Conservation (phyloP, 2,113 vertebrate genomes). For the Zosterops japonicus region DNA sequence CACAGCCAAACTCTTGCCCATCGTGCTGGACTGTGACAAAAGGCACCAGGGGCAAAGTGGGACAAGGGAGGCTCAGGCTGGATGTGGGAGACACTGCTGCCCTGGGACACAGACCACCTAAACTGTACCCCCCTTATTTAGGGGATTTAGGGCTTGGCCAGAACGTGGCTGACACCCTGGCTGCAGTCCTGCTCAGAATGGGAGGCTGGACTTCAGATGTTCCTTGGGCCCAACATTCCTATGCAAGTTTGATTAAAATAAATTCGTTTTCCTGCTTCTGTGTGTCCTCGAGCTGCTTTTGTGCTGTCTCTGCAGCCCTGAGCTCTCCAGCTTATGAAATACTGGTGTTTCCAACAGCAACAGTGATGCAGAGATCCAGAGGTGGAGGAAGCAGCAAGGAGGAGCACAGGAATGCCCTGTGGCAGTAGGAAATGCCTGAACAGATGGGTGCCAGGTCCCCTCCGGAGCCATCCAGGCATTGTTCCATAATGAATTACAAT, state of each 20-base stretch:
- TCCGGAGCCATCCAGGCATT: background rate
- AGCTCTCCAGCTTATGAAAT: background rate
- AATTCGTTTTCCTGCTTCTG: background rate
- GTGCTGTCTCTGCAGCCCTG: background rate
- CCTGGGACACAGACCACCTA: background rate
- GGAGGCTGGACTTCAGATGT: background rate
- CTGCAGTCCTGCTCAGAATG: background rate
- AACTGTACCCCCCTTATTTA: no score
- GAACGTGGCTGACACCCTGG: background rate
- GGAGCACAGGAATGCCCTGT: background rate
- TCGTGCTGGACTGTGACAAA: background rate
- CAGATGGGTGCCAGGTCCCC: background rate
- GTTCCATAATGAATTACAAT: background rate
- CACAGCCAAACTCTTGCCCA: accelerated
- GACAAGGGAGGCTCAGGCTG: background rate
- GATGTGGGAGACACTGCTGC: background rate
- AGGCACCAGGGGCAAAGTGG: background rate
- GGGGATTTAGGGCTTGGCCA: background rate
- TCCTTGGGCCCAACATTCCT: background rate
- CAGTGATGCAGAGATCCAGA: background rate
- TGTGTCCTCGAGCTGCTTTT: background rate
- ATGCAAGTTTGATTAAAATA: background rate
- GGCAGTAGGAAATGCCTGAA: background rate
- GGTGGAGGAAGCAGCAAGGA: background rate
- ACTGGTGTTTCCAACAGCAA: slow-evolving; percentile 52